Evolutionary conservation across 92 coral and sea anemone genomes (phyloP).

Genomic region (Chrysogorgia sp.): DNA sequence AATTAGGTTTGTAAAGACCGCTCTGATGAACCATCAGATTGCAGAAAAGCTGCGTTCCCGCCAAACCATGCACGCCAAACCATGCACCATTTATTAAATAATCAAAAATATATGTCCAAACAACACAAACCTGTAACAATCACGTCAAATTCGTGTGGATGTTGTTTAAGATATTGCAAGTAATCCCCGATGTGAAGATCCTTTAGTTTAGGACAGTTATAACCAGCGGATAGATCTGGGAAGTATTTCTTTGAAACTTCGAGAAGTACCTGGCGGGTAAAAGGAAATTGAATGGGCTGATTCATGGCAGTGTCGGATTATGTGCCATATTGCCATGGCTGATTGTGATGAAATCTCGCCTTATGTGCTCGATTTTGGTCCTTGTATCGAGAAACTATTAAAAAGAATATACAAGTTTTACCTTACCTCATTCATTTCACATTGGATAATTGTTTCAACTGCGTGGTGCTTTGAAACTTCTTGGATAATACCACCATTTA

Average conservation of each 20-base stretch:
- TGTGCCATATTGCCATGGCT: too few species aligned
- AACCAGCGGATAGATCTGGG: slow-evolving; percentile 82
- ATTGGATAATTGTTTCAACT: slow-evolving; percentile 16
- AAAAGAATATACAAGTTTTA: too few species aligned
- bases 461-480: slow-evolving; percentile 26
- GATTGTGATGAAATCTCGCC: too few species aligned
- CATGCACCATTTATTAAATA: too few species aligned
- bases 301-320: too few species aligned
- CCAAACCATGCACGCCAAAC: too few species aligned
- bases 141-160: slow-evolving; percentile 86
- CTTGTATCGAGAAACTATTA: too few species aligned
- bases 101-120: neutral
- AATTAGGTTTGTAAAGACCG: too few species aligned
- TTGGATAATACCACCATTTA: slow-evolving; percentile 16
- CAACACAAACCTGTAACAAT: slow-evolving; percentile 89
- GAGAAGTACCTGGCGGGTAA: slow-evolving; percentile 82
- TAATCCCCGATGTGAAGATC: slow-evolving; percentile 85
- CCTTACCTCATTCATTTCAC: slow-evolving; percentile 21
- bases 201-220: slow-evolving; percentile 71
- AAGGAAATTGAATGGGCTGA: too few species aligned
- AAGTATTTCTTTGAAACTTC: slow-evolving; percentile 80
- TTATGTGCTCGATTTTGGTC: too few species aligned
- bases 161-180: slow-evolving; percentile 77
- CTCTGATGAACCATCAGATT: too few species aligned
- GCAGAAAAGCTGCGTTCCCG: too few species aligned